These are phyloP conservation scores for Callimorpha dominula DNA, from an alignment of 2,888 invertebrate genomes.

Conservation along the genomic window DNA sequence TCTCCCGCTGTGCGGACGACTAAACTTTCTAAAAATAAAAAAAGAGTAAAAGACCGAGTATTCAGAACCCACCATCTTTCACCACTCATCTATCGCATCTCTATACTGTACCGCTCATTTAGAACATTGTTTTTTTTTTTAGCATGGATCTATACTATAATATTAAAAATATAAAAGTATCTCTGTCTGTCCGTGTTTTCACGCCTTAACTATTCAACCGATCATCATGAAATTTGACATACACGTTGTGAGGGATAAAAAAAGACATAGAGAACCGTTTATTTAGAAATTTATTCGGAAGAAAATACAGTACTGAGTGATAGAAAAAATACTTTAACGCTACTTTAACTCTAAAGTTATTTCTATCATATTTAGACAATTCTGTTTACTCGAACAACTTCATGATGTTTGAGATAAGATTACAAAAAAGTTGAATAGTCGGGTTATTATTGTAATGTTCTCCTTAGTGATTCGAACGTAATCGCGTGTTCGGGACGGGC, in stretches of 20 bases:
- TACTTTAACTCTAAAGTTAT: no score
- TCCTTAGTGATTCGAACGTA: conserved; percentile 57
- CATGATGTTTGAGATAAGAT: conserved; percentile 51
- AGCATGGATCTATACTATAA: conserved; percentile 42
- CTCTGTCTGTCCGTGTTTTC: not conserved
- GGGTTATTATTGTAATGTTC: conserved; percentile 53
- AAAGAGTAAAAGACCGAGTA: conserved; percentile 82
- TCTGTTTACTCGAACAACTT: conserved; percentile 43
- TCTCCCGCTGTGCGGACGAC: conserved; percentile 81
- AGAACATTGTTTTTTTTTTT: conserved; percentile 47
- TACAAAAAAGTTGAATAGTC: conserved; percentile 43
- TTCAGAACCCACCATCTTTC: conserved; percentile 83
- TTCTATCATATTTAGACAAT: conserved; percentile 37
- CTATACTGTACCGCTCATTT: conserved; percentile 59
- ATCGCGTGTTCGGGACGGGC: conserved; percentile 54
- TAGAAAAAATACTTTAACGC: no score
- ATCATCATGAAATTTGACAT: conserved; percentile 29
- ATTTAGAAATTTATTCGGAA: not conserved
- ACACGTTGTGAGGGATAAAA: not conserved
- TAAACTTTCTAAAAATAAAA: conserved; percentile 85
- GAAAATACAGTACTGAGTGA: not conserved
- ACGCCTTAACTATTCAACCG: not conserved
- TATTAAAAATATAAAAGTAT: conserved; percentile 22
- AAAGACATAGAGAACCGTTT: not conserved
- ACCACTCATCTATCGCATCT: conserved; percentile 80